Conservation (phyloP, 2,888 invertebrate species). For the Chironomus riparius region DNA sequence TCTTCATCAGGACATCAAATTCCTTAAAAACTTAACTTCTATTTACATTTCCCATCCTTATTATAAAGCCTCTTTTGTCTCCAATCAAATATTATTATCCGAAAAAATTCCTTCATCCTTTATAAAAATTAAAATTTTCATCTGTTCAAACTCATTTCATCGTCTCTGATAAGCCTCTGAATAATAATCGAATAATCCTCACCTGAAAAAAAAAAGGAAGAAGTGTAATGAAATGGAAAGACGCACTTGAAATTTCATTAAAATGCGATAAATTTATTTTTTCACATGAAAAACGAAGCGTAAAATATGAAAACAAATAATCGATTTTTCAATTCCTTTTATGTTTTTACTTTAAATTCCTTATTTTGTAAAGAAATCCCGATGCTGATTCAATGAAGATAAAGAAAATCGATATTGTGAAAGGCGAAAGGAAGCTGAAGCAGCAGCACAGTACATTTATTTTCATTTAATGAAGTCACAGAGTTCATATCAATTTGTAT, state of each 20-base stretch:
- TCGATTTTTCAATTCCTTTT: slow-evolving; percentile 12
- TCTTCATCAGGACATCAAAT: no score
- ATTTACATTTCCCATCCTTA: no score
- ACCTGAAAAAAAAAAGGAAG: neutral
- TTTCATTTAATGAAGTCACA: slow-evolving; percentile 25
- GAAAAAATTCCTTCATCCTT: neutral
- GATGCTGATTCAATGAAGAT: no score
- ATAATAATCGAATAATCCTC: no score
- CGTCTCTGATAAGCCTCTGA: no score
- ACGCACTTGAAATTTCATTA: slow-evolving; percentile 10
- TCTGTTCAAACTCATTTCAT: neutral
- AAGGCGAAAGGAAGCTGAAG: neutral
- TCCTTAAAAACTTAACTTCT: no score
- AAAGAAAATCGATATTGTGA: no score
- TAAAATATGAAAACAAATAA: slow-evolving; percentile 22
- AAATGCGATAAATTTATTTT: slow-evolving; percentile 12
- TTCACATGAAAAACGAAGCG: neutral
- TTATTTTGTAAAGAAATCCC: no score
- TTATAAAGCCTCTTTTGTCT: no score
- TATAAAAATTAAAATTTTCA: neutral
- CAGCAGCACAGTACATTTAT: slow-evolving; percentile 3
- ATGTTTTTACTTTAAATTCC: neutral
- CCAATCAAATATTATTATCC: neutral
- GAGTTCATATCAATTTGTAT: slow-evolving; percentile 25
- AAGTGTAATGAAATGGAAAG: neutral